Base-by-base conservation (phyloP, 2,113 vertebrate species). In the Prionailurus viverrinus region DNA sequence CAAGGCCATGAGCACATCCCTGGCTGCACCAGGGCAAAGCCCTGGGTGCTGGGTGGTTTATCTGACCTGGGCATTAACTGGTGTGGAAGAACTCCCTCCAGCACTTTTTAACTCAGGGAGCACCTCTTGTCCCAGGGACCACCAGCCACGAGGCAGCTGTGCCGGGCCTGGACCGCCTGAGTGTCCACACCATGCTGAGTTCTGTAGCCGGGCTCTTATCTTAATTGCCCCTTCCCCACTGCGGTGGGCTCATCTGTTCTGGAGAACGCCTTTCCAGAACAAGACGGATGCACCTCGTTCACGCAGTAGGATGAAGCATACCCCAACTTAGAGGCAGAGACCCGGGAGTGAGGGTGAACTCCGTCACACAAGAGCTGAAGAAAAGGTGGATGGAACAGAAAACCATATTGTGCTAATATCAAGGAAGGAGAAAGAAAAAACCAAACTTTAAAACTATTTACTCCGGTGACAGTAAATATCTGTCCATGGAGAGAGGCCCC, bases 161-260 rank as follows among this genome's bases (percentile, higher is more conserved):
- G 36, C 55, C 41, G 13, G 25, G 27, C 76, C 12, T 25, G 55
- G 14, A 31, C 58, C 61, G 33, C 33, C 9, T 1, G 4, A 2
- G 25, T 27, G 6, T 89, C 45, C 23, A 5, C 8, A 15, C 18
- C 51, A 66, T 55, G 48, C 15, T 39, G 33, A 69, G 16, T 31
- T 27, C 39, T 1, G 33, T 19, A 29, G 18, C 55, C 33, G 10
- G 58, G 27, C 31, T 80, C 80, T 90, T 81, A 3, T 39, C 29
- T 0, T 0, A 19, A 6, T 8, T 4, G 29, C 7, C 6, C 39
- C 41, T 23, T 78, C 33, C 33, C 9, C 15, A 10, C 10, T 16
- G 41, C 1, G 1, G 1, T 3, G 11, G 23, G 23, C 53, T 86
- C 45, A 12, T 19, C 4, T 29, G 48, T 31, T 41, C 39, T 78